Evolutionary conservation across 1,140 invertebrate species (phyloP).

Genomic region (Lucilia cuprina): DNA sequence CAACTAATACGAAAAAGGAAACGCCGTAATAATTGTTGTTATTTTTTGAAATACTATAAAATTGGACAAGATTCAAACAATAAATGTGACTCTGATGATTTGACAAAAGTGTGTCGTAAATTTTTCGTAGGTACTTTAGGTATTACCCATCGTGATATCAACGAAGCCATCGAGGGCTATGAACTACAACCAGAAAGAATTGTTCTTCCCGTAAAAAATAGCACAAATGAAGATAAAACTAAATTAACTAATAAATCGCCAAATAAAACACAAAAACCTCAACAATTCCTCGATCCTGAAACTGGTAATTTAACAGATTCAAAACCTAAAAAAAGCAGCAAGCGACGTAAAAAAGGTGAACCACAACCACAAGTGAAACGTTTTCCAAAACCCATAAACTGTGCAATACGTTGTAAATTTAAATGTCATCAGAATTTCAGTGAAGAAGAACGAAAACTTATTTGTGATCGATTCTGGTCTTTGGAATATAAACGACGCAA

Average conservation of each 20-base stretch:
- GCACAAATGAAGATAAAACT: background rate
- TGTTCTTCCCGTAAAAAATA: background rate
- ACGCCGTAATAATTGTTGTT: no score
- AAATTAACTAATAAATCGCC: background rate
- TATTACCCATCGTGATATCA: background rate
- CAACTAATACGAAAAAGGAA: no score
- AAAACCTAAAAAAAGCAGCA: background rate
- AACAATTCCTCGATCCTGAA: background rate
- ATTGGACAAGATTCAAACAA: no score
- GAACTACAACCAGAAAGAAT: background rate
- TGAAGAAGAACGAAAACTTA: constrained; percentile 27
- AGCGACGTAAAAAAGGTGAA: background rate
- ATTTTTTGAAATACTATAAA: no score
- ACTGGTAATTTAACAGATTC: background rate
- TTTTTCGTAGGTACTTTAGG: background rate
- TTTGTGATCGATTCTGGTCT: constrained; percentile 35
- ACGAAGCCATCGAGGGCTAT: background rate
- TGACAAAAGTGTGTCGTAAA: background rate
- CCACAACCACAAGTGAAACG: background rate
- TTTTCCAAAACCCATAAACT: constrained; percentile 37
- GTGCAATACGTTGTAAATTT: background rate
- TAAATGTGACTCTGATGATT: no score
- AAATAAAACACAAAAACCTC: background rate
- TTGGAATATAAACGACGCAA: constrained; percentile 37
- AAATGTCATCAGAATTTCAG: constrained; percentile 37